Evolutionary conservation across 1,140 invertebrate species (phyloP).

Genomic region (Trichoplusia ni): DNA sequence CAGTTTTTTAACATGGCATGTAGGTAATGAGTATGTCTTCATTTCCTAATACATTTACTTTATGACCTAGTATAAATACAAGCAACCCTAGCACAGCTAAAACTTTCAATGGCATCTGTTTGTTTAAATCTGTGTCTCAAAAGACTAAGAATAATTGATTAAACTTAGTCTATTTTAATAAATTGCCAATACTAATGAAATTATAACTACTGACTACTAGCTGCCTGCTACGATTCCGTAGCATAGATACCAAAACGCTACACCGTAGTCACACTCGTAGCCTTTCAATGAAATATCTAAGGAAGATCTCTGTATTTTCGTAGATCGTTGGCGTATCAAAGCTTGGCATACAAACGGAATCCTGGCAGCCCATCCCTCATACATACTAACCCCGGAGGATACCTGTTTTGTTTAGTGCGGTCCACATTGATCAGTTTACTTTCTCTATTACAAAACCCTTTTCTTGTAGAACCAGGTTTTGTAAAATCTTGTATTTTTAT

Average conservation of each 20-base stretch:
- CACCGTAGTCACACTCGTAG: too few species aligned
- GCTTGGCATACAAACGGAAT: slow-evolving; percentile 35
- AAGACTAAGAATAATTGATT: too few species aligned
- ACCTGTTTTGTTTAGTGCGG: slow-evolving; percentile 36
- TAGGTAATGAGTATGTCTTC: too few species aligned
- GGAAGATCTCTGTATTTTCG: background rate
- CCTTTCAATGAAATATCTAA: background rate
- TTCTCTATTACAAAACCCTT: slow-evolving; percentile 3
- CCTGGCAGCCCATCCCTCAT: slow-evolving; percentile 32
- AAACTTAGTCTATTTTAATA: too few species aligned
- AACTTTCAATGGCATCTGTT: too few species aligned
- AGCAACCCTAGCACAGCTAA: too few species aligned
- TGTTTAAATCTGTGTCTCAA: too few species aligned
- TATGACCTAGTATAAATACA: too few species aligned
- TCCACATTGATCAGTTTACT: slow-evolving; percentile 29
- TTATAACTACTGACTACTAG: too few species aligned
- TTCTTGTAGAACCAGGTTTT: slow-evolving; percentile 3
- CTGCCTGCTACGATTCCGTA: background rate
- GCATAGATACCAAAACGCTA: background rate
- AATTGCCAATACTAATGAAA: too few species aligned
- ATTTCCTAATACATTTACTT: too few species aligned
- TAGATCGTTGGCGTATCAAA: slow-evolving; percentile 11
- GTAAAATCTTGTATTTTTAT: background rate
- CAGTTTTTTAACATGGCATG: too few species aligned
- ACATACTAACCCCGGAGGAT: slow-evolving; percentile 25